phyloP scores from a whole-genome alignment of 2,113 vertebrate species.

The Electrona antarctica region DNA sequence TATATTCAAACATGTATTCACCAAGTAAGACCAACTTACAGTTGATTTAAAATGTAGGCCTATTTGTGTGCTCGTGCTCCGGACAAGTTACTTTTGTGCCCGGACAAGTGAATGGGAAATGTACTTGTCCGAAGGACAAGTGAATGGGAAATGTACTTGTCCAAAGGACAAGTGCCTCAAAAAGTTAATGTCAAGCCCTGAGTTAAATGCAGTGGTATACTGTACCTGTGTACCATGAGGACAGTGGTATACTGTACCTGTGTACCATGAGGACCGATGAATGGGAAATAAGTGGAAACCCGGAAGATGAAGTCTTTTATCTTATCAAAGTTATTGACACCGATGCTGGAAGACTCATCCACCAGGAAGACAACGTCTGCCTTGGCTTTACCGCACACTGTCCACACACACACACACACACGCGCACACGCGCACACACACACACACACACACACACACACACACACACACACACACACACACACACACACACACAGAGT shows the following conservation, averaged over 20 bases:
- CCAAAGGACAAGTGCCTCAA: too few species aligned
- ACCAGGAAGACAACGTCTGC: slow-evolving; percentile 89
- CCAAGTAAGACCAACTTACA: too few species aligned
- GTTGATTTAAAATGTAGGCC: too few species aligned
- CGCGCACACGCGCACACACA: not conserved
- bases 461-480: not conserved
- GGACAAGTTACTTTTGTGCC: too few species aligned
- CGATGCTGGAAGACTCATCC: slow-evolving; percentile 91
- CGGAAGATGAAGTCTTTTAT: slow-evolving; percentile 90
- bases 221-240: too few species aligned
- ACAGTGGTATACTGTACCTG: slow-evolving; percentile 77
- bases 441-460: not conserved
- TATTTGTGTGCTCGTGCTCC: too few species aligned
- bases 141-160: too few species aligned
- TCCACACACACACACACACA: slow-evolving; percentile 36
- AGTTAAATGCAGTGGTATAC: too few species aligned
- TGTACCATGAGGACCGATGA: slow-evolving; percentile 81
- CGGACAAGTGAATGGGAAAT: too few species aligned
- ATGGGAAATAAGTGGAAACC: slow-evolving; percentile 86
- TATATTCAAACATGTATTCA: too few species aligned
- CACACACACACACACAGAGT: not conserved
- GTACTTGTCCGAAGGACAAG: too few species aligned
- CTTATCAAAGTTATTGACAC: slow-evolving; percentile 85
- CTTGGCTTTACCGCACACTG: slow-evolving; percentile 85
- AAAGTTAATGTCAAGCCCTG: too few species aligned